Evolutionary conservation across 2,113 vertebrate species (phyloP).

Genomic region (Phainopepla nitens): DNA sequence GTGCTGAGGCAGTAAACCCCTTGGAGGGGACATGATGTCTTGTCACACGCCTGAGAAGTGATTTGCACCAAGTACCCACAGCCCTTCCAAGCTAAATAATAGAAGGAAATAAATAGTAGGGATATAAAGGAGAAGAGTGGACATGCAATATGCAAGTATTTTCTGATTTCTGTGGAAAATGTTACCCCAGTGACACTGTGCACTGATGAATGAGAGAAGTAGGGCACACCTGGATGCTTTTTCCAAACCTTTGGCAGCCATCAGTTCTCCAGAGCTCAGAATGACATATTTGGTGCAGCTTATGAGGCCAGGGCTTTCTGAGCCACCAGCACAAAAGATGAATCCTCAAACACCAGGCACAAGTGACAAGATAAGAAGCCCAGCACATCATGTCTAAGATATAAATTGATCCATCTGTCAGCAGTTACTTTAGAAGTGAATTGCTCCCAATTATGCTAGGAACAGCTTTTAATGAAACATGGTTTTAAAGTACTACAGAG

Average conservation of each 20-base stretch:
- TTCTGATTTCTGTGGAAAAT: neutral
- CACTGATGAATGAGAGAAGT: neutral
- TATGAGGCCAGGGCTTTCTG: neutral
- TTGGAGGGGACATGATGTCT: neutral
- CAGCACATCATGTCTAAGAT: neutral
- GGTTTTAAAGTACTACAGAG: constrained; percentile 2
- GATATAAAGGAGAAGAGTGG: neutral
- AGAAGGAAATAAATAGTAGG: neutral
- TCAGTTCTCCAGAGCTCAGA: neutral
- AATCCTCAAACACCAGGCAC: neutral
- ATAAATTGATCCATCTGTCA: constrained; percentile 37
- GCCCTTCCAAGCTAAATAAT: neutral
- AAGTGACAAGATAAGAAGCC: constrained; percentile 30
- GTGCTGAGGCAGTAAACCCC: neutral
- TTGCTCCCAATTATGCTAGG: constrained; percentile 30
- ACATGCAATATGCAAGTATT: neutral
- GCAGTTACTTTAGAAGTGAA: constrained; percentile 18
- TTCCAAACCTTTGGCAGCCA: neutral
- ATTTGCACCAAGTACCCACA: neutral
- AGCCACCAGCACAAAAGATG: neutral
- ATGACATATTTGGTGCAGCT: neutral
- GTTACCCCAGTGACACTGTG: neutral
- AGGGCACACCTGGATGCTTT: neutral
- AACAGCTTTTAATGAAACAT: constrained; percentile 46
- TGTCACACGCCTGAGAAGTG: neutral